Base-by-base conservation (phyloP, 2,113 vertebrate species). In the Hoplias malabaricus region DNA sequence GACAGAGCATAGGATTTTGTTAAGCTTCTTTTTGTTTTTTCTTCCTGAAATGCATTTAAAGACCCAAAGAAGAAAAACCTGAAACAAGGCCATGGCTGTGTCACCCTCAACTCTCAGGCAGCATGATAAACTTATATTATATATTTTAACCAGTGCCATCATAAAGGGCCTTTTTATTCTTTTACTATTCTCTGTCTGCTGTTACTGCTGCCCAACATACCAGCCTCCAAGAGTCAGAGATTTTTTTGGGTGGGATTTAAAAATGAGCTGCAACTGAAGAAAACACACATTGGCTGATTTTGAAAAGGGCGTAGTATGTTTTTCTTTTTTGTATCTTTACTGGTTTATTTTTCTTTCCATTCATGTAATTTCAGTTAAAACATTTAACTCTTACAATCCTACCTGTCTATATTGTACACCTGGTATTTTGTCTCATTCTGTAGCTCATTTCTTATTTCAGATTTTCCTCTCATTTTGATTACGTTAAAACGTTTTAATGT, bases 401-500 rank as follows among this genome's bases (percentile, higher is more conserved):
- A n/a, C 53, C 8, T 42, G 12, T 27, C 36, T 42, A 10, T 67
- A 27, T 59, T 67, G 40, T 72, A 33, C 48, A 21, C 59, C 67
- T 50, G 66, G 65, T 75, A 70, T 69, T 61, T 38, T 34, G n/a
- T 43, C 46, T 50, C 50, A 14, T 62, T 73, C 63, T 68, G 5
- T 73, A 31, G 25, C 12, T 57, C 13, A 31, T 36, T 63, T 1
- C 21, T 69, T 12, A 21, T 67, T 36, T 25, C 27, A 19, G 36
- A 25, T 73, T 69, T 69, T 8, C 53, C 69, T 70, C 14, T 61
- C 14, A 19, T 6, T 19, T 72, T 38, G 70, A 73, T 61, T 61
- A 46, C 12, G 77, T 53, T 43, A 42, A 67, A 63, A 23, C 21
- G 3, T 46, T 76, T 65, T 82, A 73, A 54, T 54, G 62, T 75